Percentiles rank a stretch among this genome's conserved stretches.
These are phyloP conservation scores for Pangasius macronema DNA, from an alignment of 2,797 vertebrate species.

Conservation along the genomic window DNA sequence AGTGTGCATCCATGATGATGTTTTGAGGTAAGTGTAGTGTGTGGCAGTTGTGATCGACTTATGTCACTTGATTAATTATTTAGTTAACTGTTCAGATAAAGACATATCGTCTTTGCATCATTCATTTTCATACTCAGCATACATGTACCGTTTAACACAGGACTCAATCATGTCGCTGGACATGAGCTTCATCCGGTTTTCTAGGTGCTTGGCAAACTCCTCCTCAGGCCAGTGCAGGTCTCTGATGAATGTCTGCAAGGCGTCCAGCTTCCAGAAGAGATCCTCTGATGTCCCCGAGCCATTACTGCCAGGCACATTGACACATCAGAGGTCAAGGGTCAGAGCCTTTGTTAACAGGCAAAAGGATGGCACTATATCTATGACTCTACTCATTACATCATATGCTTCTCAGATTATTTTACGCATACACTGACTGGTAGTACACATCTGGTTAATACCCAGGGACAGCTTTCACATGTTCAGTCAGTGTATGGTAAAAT, in stretches of 20 bases:
- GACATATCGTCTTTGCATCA: not conserved
- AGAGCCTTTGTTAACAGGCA: constrained; percentile 29
- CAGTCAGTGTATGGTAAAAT: constrained; percentile 88
- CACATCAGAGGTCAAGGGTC: constrained; percentile 47
- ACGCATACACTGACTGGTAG: constrained; percentile 80
- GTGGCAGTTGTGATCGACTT: not conserved
- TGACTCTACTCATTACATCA: constrained; percentile 61
- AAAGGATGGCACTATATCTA: constrained; percentile 63
- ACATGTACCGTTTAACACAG: constrained; percentile 92
- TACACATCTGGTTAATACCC: constrained; percentile 46
- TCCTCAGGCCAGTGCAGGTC: constrained; percentile 99
- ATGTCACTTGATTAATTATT: not conserved
- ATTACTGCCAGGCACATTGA: constrained; percentile 80
- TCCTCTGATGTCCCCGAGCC: constrained; percentile 98
- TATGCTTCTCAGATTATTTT: constrained; percentile 63
- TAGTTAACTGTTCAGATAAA: not conserved
- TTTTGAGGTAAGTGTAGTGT: not conserved
- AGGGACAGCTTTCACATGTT: constrained; percentile 59
- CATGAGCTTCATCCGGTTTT: constrained; percentile 96
- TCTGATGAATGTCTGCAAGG: constrained; percentile 97
- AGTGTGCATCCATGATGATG: not conserved
- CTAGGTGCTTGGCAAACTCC: constrained; percentile 96
- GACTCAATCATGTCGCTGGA: constrained; percentile 99
- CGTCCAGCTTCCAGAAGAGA: constrained; percentile 98
- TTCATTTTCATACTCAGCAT: not conserved